Evolutionary conservation across 2,888 invertebrate genomes (phyloP), one percentile per base, ranked within the genome.

Genomic region (Dromius quadrimaculatus): DNA sequence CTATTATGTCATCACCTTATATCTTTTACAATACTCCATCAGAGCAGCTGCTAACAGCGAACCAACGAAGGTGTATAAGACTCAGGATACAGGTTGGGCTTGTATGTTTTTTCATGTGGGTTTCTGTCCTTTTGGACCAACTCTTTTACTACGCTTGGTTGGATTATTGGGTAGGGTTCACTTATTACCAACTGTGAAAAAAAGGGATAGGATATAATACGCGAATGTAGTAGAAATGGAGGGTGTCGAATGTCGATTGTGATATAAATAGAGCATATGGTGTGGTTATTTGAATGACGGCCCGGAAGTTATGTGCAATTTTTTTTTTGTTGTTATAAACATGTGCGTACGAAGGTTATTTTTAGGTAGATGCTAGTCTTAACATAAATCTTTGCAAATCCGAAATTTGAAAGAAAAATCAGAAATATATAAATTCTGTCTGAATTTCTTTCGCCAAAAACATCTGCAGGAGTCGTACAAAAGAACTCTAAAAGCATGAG

Each of bases 241-340:
- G 50, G 50, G 32, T 41, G 41, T 28, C 28, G 8, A 3, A 6
- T 28, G 28, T 13, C 41, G n/a, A n/a, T n/a, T 41, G 41, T 11
- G 3, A 41, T 17, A 11, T 3, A 28, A 28, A 28, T 28, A 28
- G 28, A 28, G 15, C 41, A 38, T 15, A 38, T 17, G 22, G 2
- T 20, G 17, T 15, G 43, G 43, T 13, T 54, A 54, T 28, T n/a
- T n/a, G n/a, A n/a, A 28, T 54, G 28, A 28, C 28, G 2, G 9
- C 23, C 50, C 50, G 50, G 50, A 54, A 54, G 50, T 54, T 36
- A 28, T 54, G 28, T 28, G 50, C 50, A n/a, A 54, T 54, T 47
- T 47, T 41, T 47, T 54, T 28, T 54, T 54, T 54, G 50, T 54
- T 54, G 50, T 54, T 54, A 54, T 54, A 28, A 54, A 54, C 50